Conservation (phyloP, 2,797 vertebrate genomes). For the Taenioides sp. region DNA sequence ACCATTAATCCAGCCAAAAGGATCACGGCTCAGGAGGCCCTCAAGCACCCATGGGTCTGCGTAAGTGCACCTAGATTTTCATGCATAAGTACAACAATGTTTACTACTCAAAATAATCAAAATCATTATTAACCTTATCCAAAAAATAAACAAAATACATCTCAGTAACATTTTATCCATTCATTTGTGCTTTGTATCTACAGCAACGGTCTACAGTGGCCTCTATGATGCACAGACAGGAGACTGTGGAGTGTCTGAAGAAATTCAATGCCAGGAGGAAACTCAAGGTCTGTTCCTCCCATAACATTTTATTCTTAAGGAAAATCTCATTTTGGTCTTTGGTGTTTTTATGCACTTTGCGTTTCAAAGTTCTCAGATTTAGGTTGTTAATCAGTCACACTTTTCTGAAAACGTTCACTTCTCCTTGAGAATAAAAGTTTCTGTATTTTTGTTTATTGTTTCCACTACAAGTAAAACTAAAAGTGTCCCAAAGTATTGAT, state of each 20-base stretch:
- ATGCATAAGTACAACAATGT: neutral
- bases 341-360: neutral
- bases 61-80: constrained; percentile 78
- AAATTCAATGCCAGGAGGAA: constrained; percentile 98
- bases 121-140: neutral
- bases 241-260: constrained; percentile 97
- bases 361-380: neutral
- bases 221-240: constrained; percentile 99
- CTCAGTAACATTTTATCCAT: neutral
- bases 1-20: constrained; percentile 97
- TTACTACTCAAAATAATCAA: neutral
- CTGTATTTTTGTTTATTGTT: too few species aligned
- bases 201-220: constrained; percentile 99
- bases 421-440: too few species aligned
- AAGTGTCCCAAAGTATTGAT: too few species aligned
- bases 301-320: constrained; percentile 6
- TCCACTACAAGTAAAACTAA: too few species aligned
- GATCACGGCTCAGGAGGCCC: constrained; percentile 95
- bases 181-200: constrained; percentile 4
- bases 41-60: constrained; percentile 98
- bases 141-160: neutral
- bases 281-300: constrained; percentile 84
- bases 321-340: neutral
- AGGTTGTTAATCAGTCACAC: too few species aligned
- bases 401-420: too few species aligned